These are phyloP conservation scores for Diorhabda elongata DNA, from an alignment of 1,140 invertebrate species.

Conservation along the genomic window DNA sequence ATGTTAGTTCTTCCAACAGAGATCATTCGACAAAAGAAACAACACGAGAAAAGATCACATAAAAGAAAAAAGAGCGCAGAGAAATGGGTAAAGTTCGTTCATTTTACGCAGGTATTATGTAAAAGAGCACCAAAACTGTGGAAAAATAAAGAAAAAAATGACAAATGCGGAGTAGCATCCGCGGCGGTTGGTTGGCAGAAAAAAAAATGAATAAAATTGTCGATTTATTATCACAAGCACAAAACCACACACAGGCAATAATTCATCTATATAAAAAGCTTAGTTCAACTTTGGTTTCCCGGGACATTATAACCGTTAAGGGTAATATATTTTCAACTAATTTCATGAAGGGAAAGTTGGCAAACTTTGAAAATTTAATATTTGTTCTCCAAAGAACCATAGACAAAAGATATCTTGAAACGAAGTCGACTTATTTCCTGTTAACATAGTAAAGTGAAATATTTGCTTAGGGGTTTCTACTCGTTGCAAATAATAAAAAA, in stretches of 20 bases:
- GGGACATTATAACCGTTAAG: background rate
- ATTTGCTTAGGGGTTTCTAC: too few species aligned
- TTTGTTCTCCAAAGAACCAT: too few species aligned
- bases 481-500: background rate
- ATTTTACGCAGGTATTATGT: conserved; percentile 17
- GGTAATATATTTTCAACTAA: background rate
- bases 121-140: conserved; percentile 11
- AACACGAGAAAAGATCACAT: background rate
- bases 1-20: background rate
- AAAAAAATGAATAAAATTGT: conserved; percentile 7
- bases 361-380: too few species aligned
- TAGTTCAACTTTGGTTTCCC: background rate
- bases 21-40: conserved; percentile 2
- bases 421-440: too few species aligned
- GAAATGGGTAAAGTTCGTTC: conserved; percentile 2
- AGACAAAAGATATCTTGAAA: too few species aligned
- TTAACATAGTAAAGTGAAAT: too few species aligned
- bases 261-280: conserved; percentile 12
- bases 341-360: background rate
- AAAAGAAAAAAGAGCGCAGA: conserved; percentile 2
- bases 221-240: conserved; percentile 18
- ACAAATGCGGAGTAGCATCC: conserved; percentile 12
- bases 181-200: background rate
- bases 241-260: conserved; percentile 13
- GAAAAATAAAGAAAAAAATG: conserved; percentile 13